A percentile compares a stretch with the other conserved stretches of the same genome.
These are phyloP conservation scores for Tauraco hartlaubi DNA, from an alignment of 2,797 vertebrate genomes.

Conservation along the genomic window DNA sequence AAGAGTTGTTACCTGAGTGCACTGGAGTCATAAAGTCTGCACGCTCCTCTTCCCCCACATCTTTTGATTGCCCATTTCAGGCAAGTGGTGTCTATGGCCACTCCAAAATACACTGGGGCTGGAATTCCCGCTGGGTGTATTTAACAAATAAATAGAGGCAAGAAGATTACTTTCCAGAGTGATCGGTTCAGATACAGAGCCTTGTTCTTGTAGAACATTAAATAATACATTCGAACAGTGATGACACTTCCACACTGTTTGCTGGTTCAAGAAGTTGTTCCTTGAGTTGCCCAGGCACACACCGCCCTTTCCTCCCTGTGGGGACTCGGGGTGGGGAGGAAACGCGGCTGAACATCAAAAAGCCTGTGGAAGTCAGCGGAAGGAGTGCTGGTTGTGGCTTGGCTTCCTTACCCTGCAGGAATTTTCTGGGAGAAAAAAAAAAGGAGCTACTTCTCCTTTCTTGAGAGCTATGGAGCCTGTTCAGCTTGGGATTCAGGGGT, in stretches of 20 bases:
- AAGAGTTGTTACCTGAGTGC: conserved; percentile 86
- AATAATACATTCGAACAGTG: neutral
- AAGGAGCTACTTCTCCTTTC: neutral
- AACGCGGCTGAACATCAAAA: conserved; percentile 16
- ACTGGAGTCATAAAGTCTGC: conserved; percentile 90
- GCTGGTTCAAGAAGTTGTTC: neutral
- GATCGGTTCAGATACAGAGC: neutral
- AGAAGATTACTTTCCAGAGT: neutral
- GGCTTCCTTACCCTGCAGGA: neutral
- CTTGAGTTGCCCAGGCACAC: neutral
- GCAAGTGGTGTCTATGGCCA: conserved; percentile 92
- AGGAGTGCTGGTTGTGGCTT: neutral
- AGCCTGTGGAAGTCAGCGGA: neutral
- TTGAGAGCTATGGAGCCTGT: accelerated
- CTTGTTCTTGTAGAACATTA: neutral
- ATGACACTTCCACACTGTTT: neutral
- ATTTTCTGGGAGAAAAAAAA: neutral
- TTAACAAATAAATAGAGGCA: neutral
- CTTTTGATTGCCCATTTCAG: conserved; percentile 91
- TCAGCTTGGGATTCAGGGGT: neutral
- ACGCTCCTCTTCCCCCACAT: conserved; percentile 90
- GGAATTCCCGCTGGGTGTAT: conserved; percentile 90
- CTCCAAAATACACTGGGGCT: conserved; percentile 93
- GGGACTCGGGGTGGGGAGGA: neutral
- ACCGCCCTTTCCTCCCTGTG: neutral